Evolutionary conservation across 2,888 invertebrate species (phyloP), one percentile per base, ranked within the genome.

Genomic region (Drosophila emarginata): DNA sequence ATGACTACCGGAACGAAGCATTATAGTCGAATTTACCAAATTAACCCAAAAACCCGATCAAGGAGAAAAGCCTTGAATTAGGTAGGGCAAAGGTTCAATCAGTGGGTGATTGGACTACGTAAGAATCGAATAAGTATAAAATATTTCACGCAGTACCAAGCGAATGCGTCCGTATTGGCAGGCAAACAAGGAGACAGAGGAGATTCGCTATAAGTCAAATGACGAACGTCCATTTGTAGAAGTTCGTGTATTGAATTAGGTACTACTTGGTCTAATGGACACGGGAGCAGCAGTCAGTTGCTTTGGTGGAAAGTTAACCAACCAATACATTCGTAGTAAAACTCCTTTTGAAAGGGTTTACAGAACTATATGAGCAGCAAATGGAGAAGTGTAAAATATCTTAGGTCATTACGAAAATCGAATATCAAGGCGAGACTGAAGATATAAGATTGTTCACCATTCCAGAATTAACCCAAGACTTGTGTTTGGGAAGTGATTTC

Each of bases 241-340:
- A 21, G 56, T 56, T n/a, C 32, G 32, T 5, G 7, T 56, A 18
- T 37, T 40, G 14, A 14, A 40, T 40, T 26, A 40, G 7, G 15
- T 57, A 6, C 23, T 57, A 9, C 9, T 21, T 6, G 56, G 57
- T 7, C 40, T 57, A 21, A n/a, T 57, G 23, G 57, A 57, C 26
- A 40, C 26, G 7, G 57, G 39, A 57, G 57, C 39, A 23, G 57
- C 57, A 1, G 39, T 39, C 2, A 23, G 39, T n/a, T 21, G 21
- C 2, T 26, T 57, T 4, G 57, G 57, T 3, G 26, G 26, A 9
- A 14, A 18, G 11, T 37, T 37, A 6, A 36, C 56, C 4, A 21
- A 56, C 4, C 18, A 37, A 18, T 15, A 39, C 7, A 37, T 40
- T 9, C 2, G 21, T 26, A 23, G 57, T 2, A 37, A 40, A 1